Evolutionary conservation across 2,113 vertebrate genomes (phyloP).

Genomic region (Bothrops jararaca): DNA sequence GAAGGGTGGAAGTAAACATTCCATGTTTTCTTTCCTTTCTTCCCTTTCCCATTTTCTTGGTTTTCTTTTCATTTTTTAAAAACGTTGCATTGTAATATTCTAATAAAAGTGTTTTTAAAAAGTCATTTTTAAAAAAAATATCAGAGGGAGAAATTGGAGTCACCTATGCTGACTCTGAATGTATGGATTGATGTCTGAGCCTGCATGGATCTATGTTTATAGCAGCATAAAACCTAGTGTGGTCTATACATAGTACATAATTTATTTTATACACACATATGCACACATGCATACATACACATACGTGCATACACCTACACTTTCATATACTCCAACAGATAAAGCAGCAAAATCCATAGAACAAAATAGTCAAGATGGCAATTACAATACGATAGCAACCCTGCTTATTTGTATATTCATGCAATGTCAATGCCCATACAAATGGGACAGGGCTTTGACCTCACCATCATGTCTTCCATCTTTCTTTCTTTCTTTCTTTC

Average conservation of each 20-base stretch:
- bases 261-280: not conserved
- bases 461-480: not conserved
- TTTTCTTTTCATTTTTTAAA: not conserved
- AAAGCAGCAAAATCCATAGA: not conserved
- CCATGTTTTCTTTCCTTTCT: not conserved
- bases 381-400: not conserved
- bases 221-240: not conserved
- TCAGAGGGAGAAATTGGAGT: not conserved
- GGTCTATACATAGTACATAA: not conserved
- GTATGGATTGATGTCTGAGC: not conserved
- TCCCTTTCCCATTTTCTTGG: not conserved
- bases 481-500: not conserved
- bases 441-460: not conserved
- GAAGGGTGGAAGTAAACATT: not conserved
- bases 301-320: too few relatives aligned
- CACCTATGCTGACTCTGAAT: not conserved
- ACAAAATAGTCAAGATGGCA: not conserved
- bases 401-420: not conserved
- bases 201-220: not conserved
- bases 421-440: not conserved
- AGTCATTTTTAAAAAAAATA: not conserved
- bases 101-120: not conserved
- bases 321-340: not conserved
- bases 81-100: not conserved
- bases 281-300: not conserved